Evolutionary conservation across 2,113 vertebrate species (phyloP).

Genomic region (Muscicapa adusta): DNA sequence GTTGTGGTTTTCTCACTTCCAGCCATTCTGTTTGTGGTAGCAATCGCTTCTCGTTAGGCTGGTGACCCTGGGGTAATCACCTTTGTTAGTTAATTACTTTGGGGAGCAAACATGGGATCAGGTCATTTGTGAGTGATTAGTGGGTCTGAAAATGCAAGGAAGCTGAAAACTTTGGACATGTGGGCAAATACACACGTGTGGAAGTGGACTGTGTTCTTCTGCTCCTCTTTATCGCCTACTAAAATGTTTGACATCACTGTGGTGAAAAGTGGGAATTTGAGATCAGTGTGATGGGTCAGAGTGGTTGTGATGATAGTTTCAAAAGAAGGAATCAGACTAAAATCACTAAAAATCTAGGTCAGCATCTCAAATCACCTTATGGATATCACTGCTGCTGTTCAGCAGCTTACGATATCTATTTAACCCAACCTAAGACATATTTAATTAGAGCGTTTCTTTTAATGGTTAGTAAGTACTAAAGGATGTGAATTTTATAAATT

Average conservation of each 20-base stretch:
- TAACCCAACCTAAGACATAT: neutral
- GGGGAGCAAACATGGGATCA: neutral
- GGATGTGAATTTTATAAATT: neutral
- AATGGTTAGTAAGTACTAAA: neutral
- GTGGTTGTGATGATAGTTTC: neutral
- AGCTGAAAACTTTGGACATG: neutral
- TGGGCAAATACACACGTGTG: neutral
- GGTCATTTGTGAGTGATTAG: conserved; percentile 42
- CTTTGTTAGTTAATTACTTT: conserved; percentile 41
- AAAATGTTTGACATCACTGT: neutral
- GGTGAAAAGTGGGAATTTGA: neutral
- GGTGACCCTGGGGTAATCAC: conserved; percentile 32
- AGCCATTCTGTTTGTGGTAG: neutral
- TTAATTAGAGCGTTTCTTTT: neutral
- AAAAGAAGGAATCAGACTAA: neutral
- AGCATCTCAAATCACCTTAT: neutral
- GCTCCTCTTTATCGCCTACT: neutral
- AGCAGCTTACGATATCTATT: neutral
- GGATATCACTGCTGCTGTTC: neutral
- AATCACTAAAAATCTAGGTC: neutral
- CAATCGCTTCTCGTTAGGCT: neutral
- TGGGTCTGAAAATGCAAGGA: neutral
- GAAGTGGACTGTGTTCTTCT: neutral
- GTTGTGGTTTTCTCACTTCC: neutral
- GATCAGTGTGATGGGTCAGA: neutral